phyloP scores from a whole-genome alignment of 1,140 invertebrate species.

The Philopotamus ludificatus region DNA sequence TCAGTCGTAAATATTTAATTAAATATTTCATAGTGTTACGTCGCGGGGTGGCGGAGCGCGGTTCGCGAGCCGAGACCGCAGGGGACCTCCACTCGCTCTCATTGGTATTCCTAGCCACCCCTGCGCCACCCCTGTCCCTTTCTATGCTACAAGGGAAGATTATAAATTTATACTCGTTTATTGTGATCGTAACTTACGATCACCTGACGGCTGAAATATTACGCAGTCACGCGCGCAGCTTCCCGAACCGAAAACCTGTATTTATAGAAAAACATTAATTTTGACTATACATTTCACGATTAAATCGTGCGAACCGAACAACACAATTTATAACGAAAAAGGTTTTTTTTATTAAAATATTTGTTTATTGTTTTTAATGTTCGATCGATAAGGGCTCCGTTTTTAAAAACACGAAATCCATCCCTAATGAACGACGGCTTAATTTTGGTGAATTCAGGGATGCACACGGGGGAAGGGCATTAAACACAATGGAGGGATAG shows the following conservation, averaged over 20 bases:
- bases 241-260: no score
- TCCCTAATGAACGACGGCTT: neutral
- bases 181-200: constrained; percentile 30
- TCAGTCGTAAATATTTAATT: constrained; percentile 36
- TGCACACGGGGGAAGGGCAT: neutral
- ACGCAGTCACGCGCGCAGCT: neutral
- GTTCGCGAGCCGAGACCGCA: constrained; percentile 3
- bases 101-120: neutral
- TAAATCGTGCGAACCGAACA: no score
- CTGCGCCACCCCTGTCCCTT: neutral
- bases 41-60: neutral
- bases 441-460: constrained; percentile 1
- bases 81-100: constrained; percentile 11
- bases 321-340: no score
- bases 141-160: constrained; percentile 1
- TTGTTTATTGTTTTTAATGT: no score
- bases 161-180: constrained; percentile 32
- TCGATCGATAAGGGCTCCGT: no score
- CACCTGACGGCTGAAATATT: constrained; percentile 24
- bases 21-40: constrained; percentile 25
- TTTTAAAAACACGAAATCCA: no score
- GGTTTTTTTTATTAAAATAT: no score
- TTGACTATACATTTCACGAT: no score
- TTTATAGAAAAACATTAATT: no score
- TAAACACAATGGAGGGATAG: constrained; percentile 4